Evolutionary conservation across 1,140 invertebrate species (phyloP).

Genomic region (Drosophila nikananu): DNA sequence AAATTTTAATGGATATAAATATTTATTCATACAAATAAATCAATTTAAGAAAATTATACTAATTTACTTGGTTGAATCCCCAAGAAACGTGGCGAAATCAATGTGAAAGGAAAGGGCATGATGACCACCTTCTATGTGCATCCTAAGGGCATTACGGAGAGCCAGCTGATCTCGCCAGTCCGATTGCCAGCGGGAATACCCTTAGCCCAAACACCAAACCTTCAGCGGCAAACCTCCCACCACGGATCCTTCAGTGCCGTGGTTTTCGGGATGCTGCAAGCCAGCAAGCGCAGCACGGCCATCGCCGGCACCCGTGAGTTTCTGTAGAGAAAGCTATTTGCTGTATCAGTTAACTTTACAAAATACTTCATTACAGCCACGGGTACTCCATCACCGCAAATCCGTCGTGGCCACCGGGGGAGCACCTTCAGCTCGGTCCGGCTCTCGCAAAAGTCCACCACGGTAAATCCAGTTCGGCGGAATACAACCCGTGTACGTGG

Average conservation of each 20-base stretch:
- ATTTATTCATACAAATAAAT: no score
- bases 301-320: slow-evolving; percentile 86
- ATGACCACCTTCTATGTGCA: slow-evolving; percentile 97
- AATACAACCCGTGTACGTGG: slow-evolving; percentile 86
- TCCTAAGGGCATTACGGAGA: slow-evolving; percentile 87
- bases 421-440: slow-evolving; percentile 87
- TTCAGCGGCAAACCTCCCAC: slow-evolving; percentile 89
- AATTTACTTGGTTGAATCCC: not conserved
- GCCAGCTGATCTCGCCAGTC: slow-evolving; percentile 83
- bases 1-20: no score
- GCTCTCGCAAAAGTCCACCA: slow-evolving; percentile 84
- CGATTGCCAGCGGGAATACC: slow-evolving; percentile 79
- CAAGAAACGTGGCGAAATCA: slow-evolving; percentile 91
- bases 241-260: slow-evolving; percentile 93
- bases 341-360: not conserved
- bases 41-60: no score
- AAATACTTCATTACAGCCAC: slow-evolving; percentile 54
- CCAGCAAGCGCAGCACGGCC: slow-evolving; percentile 88
- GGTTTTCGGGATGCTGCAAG: slow-evolving; percentile 94
- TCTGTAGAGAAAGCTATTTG: no score
- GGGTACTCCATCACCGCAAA: slow-evolving; percentile 85
- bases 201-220: slow-evolving; percentile 80
- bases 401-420: slow-evolving; percentile 82
- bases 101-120: slow-evolving; percentile 97
- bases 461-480: slow-evolving; percentile 85